These are phyloP conservation scores for Ridgeia piscesae DNA, from an alignment of 1,140 invertebrate species.

Conservation along the genomic window DNA sequence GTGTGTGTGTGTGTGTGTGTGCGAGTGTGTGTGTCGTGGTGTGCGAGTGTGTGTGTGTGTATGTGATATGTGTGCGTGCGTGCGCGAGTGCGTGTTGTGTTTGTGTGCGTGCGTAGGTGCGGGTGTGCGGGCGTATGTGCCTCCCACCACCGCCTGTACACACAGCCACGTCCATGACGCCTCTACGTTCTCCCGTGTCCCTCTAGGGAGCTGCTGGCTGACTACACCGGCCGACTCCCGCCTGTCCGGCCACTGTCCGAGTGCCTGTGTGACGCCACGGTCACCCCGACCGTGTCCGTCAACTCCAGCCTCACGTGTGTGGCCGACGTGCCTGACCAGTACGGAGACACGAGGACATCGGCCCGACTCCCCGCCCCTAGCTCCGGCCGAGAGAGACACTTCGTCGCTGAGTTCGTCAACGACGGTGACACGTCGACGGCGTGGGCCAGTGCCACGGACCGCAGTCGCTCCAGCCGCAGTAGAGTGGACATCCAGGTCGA, in stretches of 20 bases:
- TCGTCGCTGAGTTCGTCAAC: not conserved
- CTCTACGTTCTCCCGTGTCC: not conserved
- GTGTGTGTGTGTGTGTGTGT: slow-evolving; percentile 14
- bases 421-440: not conserved
- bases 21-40: too few species aligned
- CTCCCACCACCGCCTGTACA: not conserved
- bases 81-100: slow-evolving; percentile 18
- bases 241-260: not conserved
- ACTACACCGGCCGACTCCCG: not conserved
- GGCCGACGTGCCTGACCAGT: not conserved
- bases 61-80: not conserved
- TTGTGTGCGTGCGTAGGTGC: slow-evolving; percentile 1
- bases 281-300: not conserved
- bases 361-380: not conserved
- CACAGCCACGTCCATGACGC: not conserved
- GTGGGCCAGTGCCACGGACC: not conserved
- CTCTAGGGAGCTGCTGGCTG: not conserved
- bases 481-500: not conserved
- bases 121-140: not conserved
- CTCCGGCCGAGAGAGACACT: not conserved
- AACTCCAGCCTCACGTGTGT: not conserved
- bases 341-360: not conserved
- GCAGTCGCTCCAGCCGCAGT: not conserved
- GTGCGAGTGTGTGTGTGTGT: not conserved
- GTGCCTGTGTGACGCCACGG: not conserved